These are phyloP conservation scores for Pecten maximus DNA, from an alignment of 2,888 invertebrate genomes.

Conservation along the genomic window DNA sequence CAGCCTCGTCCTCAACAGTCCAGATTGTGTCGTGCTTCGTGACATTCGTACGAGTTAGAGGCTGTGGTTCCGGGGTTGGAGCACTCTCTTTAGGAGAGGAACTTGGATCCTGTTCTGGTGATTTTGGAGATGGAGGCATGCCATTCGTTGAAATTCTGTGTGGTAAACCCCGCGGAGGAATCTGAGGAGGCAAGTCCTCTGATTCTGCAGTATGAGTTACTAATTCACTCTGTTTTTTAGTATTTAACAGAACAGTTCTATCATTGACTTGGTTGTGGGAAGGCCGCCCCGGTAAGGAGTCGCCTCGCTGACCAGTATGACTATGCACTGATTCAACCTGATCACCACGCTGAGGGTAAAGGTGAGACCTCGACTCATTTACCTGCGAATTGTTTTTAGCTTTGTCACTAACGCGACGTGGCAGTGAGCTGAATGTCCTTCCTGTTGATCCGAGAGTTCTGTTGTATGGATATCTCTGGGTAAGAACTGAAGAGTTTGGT, in stretches of 20 bases:
- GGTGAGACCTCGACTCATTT: neutral
- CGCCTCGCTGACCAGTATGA: neutral
- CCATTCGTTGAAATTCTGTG: neutral
- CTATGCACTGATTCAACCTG: neutral
- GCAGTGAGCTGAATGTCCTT: neutral
- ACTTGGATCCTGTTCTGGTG: neutral
- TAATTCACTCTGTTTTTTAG: neutral
- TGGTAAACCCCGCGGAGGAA: neutral
- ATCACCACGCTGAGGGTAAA: neutral
- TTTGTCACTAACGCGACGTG: neutral
- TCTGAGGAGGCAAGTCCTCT: neutral
- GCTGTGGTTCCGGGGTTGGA: slow-evolving; percentile 60
- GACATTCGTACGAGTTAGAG: slow-evolving; percentile 69
- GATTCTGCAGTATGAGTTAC: neutral
- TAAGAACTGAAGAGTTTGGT: neutral
- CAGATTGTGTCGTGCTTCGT: slow-evolving; percentile 68
- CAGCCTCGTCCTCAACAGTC: slow-evolving; percentile 64
- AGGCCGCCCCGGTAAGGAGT: neutral
- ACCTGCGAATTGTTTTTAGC: slow-evolving; percentile 9
- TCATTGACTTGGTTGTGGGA: neutral
- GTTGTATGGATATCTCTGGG: neutral
- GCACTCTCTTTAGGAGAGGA: slow-evolving; percentile 23
- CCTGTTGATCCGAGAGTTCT: neutral
- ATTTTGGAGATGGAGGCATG: neutral
- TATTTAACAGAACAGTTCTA: neutral